Evolutionary conservation across 2,888 invertebrate species (phyloP).

Genomic region (Ectemnius cavifrons): DNA sequence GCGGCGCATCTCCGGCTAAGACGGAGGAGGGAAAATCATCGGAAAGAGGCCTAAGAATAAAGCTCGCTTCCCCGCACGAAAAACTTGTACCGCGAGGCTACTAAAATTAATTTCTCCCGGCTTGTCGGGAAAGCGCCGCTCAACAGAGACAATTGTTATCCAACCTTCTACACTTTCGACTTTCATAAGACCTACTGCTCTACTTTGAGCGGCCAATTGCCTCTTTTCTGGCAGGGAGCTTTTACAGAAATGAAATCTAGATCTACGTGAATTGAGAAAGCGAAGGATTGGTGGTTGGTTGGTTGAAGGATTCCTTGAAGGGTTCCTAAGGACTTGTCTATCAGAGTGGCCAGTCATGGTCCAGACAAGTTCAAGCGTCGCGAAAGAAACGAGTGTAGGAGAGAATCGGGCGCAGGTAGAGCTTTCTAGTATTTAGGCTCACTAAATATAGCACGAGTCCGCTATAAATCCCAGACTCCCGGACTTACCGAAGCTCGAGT

Average conservation of each 20-base stretch:
- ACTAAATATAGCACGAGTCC: conserved; percentile 75
- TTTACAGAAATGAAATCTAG: too few species aligned
- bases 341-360: neutral
- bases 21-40: neutral
- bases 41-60: conserved; percentile 10
- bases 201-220: too few species aligned
- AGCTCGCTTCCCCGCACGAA: neutral
- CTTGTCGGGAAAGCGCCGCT: neutral
- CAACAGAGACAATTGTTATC: conserved; percentile 4
- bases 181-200: neutral
- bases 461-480: conserved; percentile 69
- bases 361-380: conserved; percentile 34
- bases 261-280: too few species aligned
- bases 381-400: conserved; percentile 28
- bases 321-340: too few species aligned
- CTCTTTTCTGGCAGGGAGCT: too few species aligned
- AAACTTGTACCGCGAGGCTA: neutral
- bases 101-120: conserved; percentile 13
- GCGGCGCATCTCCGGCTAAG: neutral
- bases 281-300: too few species aligned
- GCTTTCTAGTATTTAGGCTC: conserved; percentile 70
- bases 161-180: conserved; percentile 8
- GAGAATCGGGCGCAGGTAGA: conserved; percentile 47
- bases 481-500: conserved; percentile 47
- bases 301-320: too few species aligned